These are phyloP conservation scores for Paramuricea clavata DNA, from an alignment of 92 coral and sea anemone genomes.

Conservation along the genomic window DNA sequence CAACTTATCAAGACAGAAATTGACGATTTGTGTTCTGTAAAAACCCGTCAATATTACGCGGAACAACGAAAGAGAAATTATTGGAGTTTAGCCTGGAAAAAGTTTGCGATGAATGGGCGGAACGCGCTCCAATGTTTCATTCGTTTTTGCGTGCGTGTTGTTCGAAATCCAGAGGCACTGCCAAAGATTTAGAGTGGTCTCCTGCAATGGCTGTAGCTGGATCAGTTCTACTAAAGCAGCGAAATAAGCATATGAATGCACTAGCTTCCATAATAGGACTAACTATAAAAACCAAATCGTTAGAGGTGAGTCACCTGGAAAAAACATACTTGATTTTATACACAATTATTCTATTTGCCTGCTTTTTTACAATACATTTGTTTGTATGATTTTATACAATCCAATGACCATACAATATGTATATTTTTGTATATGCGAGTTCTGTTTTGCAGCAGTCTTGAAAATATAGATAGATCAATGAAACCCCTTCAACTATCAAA, in stretches of 20 bases:
- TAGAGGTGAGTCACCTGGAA: too few species aligned
- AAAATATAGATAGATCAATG: not conserved
- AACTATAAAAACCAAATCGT: not conserved
- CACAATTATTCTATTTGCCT: too few species aligned
- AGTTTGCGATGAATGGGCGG: constrained; percentile 2
- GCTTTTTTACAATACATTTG: too few species aligned
- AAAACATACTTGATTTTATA: not conserved
- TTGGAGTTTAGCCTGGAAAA: constrained; percentile 11
- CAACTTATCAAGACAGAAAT: constrained; percentile 2
- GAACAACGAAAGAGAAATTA: constrained; percentile 8
- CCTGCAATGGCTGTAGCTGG: constrained; percentile 14
- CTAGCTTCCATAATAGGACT: constrained; percentile 10
- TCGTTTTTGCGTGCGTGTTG: not conserved
- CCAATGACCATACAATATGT: too few species aligned
- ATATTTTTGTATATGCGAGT: too few species aligned
- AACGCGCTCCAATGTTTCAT: constrained; percentile 5
- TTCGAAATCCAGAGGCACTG: not conserved
- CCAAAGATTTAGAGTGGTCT: not conserved
- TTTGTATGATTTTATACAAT: too few species aligned
- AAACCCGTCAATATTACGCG: constrained; percentile 12
- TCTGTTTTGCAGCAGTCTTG: too few species aligned
- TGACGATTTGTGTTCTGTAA: constrained; percentile 21
- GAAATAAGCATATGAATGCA: constrained; percentile 3
- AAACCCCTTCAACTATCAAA: too few species aligned
- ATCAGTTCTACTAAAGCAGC: constrained; percentile 12